Evolutionary conservation across 2,113 vertebrate species (phyloP).

Genomic region (Brachyhypopomus occidentalis): DNA sequence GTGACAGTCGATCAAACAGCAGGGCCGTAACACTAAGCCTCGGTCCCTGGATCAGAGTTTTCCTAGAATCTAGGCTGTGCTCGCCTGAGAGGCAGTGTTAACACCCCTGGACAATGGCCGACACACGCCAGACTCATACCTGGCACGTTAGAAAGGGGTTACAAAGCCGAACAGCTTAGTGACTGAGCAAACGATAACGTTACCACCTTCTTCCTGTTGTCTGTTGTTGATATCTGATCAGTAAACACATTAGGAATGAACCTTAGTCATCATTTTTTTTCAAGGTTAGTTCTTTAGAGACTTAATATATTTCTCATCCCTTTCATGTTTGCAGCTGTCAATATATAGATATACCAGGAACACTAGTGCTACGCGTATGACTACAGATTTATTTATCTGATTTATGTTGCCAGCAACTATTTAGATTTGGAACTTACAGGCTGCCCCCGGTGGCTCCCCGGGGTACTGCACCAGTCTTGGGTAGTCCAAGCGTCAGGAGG

Average conservation of each 20-base stretch:
- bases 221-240: not conserved
- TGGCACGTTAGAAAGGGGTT: conserved; percentile 56
- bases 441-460: conserved; percentile 57
- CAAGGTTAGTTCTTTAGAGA: not conserved
- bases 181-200: not conserved
- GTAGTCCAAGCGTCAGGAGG: conserved; percentile 76
- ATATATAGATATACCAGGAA: no score
- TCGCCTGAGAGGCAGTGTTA: conserved; percentile 20
- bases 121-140: conserved; percentile 29
- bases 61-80: conserved; percentile 42
- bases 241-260: not conserved
- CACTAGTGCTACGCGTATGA: no score
- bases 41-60: conserved; percentile 15
- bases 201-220: conserved; percentile 8
- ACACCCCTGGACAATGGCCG: conserved; percentile 34
- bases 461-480: conserved; percentile 66
- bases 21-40: conserved; percentile 7
- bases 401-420: no score
- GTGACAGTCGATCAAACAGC: conserved; percentile 18
- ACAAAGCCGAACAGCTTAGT: conserved; percentile 51
- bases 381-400: no score
- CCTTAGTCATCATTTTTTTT: not conserved
- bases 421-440: not conserved
- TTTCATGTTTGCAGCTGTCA: no score
- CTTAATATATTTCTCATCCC: not conserved